A percentile compares a stretch with the other conserved stretches of the same genome.
These are phyloP conservation scores for Umimayanthus chanpuru DNA, from an alignment of 92 coral and sea anemone species.

Conservation along the genomic window DNA sequence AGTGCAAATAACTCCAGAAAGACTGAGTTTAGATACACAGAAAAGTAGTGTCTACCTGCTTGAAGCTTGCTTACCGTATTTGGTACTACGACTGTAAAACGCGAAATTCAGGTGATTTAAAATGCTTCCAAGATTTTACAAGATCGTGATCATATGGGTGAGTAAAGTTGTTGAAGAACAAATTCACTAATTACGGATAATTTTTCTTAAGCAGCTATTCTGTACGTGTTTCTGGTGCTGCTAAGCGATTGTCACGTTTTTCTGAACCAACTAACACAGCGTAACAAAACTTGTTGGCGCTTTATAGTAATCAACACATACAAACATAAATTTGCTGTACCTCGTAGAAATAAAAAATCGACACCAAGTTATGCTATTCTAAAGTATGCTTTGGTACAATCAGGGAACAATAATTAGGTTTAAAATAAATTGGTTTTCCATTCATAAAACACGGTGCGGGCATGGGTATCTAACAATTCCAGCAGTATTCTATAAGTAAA, in stretches of 20 bases:
- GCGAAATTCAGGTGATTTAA: neutral
- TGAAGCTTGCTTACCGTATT: too few relatives aligned
- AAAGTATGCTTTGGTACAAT: neutral
- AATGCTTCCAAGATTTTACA: neutral
- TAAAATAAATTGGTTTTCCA: neutral
- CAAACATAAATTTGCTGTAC: neutral
- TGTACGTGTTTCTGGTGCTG: neutral
- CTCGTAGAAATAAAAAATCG: neutral
- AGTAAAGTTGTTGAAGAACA: neutral
- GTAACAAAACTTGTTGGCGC: neutral
- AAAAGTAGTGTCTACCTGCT: neutral
- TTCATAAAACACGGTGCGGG: neutral
- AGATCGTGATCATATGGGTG: neutral
- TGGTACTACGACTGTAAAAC: neutral
- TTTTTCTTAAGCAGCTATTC: neutral
- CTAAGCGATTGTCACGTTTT: neutral
- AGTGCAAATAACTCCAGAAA: neutral
- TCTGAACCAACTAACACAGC: neutral
- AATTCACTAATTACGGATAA: too few relatives aligned
- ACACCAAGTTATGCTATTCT: neutral
- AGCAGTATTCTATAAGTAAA: too few relatives aligned
- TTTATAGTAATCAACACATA: neutral
- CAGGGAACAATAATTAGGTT: neutral
- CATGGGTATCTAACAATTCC: neutral
- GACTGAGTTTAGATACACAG: neutral